Conservation (phyloP, 2,888 invertebrate species). For the Tinea trinotella region DNA sequence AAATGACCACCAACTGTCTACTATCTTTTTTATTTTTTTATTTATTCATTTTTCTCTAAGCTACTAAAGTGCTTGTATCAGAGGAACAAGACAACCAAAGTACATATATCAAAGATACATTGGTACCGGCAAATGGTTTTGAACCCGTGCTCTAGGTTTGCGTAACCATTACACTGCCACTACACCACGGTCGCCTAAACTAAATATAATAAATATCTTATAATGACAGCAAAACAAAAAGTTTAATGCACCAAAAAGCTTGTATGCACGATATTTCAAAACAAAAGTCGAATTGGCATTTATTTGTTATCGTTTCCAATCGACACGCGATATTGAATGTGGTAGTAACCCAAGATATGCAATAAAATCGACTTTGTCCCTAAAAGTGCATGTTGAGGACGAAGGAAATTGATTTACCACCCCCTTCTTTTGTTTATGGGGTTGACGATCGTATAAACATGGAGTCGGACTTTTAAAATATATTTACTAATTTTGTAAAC, state of each 20-base stretch:
- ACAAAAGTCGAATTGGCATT: conserved; percentile 16
- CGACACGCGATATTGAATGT: conserved; percentile 24
- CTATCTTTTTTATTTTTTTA: no score
- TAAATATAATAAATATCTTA: not conserved
- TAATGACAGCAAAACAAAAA: not conserved
- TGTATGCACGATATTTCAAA: conserved; percentile 11
- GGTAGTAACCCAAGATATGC: conserved; percentile 18
- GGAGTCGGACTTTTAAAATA: conserved; percentile 23
- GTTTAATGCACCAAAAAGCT: not conserved
- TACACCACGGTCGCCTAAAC: no score
- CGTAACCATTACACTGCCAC: no score
- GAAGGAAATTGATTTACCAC: conserved; percentile 38
- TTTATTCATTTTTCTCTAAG: no score
- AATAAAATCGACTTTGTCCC: conserved; percentile 29
- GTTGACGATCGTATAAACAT: conserved; percentile 1
- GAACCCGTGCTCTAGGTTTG: no score
- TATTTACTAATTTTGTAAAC: not conserved
- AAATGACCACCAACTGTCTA: no score
- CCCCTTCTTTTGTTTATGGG: conserved; percentile 12
- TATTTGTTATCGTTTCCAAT: not conserved
- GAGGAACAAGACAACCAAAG: no score
- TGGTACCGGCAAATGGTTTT: no score
- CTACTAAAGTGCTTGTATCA: no score
- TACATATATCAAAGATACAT: no score
- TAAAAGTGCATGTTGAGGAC: conserved; percentile 26